A percentile compares a stretch with the other conserved stretches of the same genome.
Conservation (phyloP, 2,888 invertebrate genomes). For the Mythimna pallens region DNA sequence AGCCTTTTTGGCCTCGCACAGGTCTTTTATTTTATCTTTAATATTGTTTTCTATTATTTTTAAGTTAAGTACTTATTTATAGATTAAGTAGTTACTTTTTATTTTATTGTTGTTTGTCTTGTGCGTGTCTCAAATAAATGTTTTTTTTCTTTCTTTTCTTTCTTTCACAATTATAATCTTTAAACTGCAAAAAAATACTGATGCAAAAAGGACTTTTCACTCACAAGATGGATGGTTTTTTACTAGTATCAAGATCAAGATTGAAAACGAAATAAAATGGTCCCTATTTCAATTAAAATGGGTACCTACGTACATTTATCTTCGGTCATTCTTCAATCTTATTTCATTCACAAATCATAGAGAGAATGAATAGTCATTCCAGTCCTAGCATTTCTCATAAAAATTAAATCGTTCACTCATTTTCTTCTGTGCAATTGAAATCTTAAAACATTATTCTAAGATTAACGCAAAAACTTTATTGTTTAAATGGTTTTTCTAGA, state of each 20-base stretch:
- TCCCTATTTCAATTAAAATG: conserved; percentile 28
- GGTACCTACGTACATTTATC: conserved; percentile 13
- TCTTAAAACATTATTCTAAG: conserved; percentile 29
- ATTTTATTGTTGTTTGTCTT: too few relatives aligned
- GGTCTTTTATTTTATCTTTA: too few relatives aligned
- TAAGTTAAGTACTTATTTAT: too few relatives aligned
- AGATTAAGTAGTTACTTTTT: too few relatives aligned
- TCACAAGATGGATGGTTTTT: conserved; percentile 34
- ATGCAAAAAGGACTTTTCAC: conserved; percentile 23
- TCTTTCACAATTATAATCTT: conserved; percentile 42
- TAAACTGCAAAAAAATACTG: conserved; percentile 26
- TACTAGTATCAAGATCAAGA: conserved; percentile 34
- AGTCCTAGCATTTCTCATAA: conserved; percentile 31
- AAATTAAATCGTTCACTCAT: conserved; percentile 33
- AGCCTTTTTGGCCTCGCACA: too few relatives aligned
- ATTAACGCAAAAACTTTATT: conserved; percentile 11
- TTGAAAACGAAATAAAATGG: conserved; percentile 30
- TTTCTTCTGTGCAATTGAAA: conserved; percentile 29
- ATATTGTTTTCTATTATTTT: too few relatives aligned
- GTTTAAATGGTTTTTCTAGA: conserved; percentile 30
- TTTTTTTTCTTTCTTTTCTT: too few relatives aligned
- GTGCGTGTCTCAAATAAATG: too few relatives aligned
- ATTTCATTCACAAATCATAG: conserved; percentile 46
- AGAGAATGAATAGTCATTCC: conserved; percentile 16
- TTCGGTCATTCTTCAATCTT: conserved; percentile 31